Evolutionary conservation across 2,797 vertebrate species (phyloP), one percentile per base, ranked within the genome.

Genomic region (Pipistrellus pipistrellus): DNA sequence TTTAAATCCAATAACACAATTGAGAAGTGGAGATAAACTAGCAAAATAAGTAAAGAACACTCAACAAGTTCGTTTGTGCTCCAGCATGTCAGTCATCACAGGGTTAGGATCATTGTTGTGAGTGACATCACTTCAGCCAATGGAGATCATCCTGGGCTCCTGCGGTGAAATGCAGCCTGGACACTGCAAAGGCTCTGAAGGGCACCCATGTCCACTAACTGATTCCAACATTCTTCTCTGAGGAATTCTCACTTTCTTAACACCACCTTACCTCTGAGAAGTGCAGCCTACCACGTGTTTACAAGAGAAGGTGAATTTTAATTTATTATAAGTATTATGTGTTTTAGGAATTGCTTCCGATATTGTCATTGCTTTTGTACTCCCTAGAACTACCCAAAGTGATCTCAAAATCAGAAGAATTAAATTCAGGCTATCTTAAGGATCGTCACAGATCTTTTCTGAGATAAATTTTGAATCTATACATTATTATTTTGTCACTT

Each of bases 71-170:
- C 20, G 15, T 69, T n/a, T 62, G 62, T 30, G 44, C 30, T 64
- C 30, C 0, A 0, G 30, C 32, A 9, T 32, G 0, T 38, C 2
- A 2, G 0, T 77, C 76, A 44, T 85, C n/a, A 71, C 0, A 0
- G 14, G 30, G 14, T 25, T 38, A 55, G n/a, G 9, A 14, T 83
- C 1, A 3, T 3, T 92, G 3, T 71, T 81, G 30, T n/a, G n/a
- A 73, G 21, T 14, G 62, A 18, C 17, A 17, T 32, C 25, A 10
- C 17, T 76, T 44, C 25, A 35, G 38, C 11, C 32, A 3, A 15
- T 18, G 38, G 73, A 35, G 73, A 78, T 25, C 2, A 2, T 15
- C 46, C 64, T 57, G 6, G 3, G 15, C 11, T 30, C 4, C 35
- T 10, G 2, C 7, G 15, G 20, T 66, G 32, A 46, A 35, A 55